Base-by-base conservation (phyloP, 2,113 vertebrate species). In the Taurulus bubalis region DNA sequence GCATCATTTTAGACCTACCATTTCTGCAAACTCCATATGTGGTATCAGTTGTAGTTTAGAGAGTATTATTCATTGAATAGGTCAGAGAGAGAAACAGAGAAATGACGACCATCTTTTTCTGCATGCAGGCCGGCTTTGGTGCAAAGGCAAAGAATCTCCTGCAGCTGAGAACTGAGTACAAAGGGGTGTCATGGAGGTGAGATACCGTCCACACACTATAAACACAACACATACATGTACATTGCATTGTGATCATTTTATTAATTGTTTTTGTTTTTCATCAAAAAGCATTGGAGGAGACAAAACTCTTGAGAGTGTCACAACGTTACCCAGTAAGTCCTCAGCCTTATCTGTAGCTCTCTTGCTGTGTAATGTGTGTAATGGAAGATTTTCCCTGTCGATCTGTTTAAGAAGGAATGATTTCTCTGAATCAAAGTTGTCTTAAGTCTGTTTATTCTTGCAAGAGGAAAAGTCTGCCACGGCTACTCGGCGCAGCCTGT, bases 181-280 rank as follows among this genome's bases (percentile, higher is more conserved):
- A 91, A 79, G 98, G 97, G 1, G 92, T 98, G 26, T 95, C 98
- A 3, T 99, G 98, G 98, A 97, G 97, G 98, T 98, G 77, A 96
- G 94, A 55, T 1, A 26, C 38, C 9, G 7, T 14, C 22, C 11
- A 76, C 36, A 58, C n/a, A 73, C 3, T 22, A 6, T 15, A 34
- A 1, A 45, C 26, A 65, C 6, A 73, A 28, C 3, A 65, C 15
- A 60, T n/a, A 0, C 3, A 14, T 71, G 2, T 10, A 9, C 1
- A 4, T 12, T 67, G 24, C 4, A 34, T 15, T 79, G 7, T 63
- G 8, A 42, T 65, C 6, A 51, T 53, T 64, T 34, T 6, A 24
- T 65, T 68, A 0, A 72, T 82, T 60, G 22, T 2, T 85, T 42
- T 34, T 71, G 1, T 73, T 10, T 93, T 89, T 80, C 82, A 45